Evolutionary conservation across 2,888 invertebrate species (phyloP), one percentile per base, ranked within the genome.

Genomic region (Biston betularia): DNA sequence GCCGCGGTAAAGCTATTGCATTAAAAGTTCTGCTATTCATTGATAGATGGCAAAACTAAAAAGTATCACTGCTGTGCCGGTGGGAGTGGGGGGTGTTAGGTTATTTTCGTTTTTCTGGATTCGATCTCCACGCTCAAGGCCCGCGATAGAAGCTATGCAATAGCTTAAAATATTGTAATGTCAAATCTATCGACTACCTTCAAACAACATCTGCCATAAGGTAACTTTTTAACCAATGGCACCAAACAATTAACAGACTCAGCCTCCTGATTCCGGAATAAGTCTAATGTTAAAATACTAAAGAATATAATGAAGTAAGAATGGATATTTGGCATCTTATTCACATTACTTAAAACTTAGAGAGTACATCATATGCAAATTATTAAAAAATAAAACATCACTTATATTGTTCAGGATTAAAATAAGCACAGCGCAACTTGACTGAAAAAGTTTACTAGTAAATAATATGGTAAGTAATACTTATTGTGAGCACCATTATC

Each of bases 271-370:
- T 79, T 85, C 78, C 86, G 84, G 86, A 86, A 84, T 81, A 79
- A 58, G 57, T 52, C 50, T 56, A 61, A 60, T 50, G 45, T 60
- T 44, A 44, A 55, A 15, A 38, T 48, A 56, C 50, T 83, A 80
- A 76, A 79, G 76, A 75, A 79, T 76, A 79, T 35, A 79, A 74
- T 79, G 83, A 84, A 82, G 76, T 76, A 24, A 24, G 24, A 24
- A 83, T 83, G 86, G 86, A 87, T 92, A 92, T 93, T 93, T 93
- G 92, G 93, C 89, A 90, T 92, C 86, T 88, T 82, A 89, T 89
- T 90, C 87, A 90, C 90, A 88, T 83, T 33, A 50, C 59, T 63
- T 79, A 81, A 77, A 84, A 79, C 79, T 83, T 84, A 83, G 80
- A 82, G 83, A 84, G 79, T 75, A 76, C 64, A 65, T 66, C 40